phyloP scores from a whole-genome alignment of 2,888 invertebrate genomes.

The Tetranychus piercei region DNA sequence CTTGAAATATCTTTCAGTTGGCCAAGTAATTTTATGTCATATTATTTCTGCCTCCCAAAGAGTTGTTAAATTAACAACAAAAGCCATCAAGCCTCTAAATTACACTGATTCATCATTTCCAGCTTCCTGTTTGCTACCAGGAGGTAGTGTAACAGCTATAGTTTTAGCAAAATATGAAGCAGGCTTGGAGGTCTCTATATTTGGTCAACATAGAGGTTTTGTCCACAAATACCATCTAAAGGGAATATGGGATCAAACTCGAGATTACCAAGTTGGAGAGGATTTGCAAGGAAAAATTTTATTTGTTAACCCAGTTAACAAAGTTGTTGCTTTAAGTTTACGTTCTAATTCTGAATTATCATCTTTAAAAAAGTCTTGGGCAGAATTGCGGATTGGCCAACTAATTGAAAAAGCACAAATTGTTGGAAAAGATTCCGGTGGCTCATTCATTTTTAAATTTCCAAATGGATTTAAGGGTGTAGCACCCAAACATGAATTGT shows the following conservation, averaged over 20 bases:
- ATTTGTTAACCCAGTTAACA: neutral
- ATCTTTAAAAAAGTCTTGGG: neutral
- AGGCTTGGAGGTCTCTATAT: slow-evolving; percentile 15
- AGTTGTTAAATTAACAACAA: neutral
- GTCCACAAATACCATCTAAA: slow-evolving; percentile 15
- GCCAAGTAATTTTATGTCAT: neutral
- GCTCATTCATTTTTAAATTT: slow-evolving; percentile 16
- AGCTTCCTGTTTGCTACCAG: slow-evolving; percentile 12
- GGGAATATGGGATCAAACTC: slow-evolving; percentile 15
- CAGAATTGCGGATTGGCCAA: slow-evolving; percentile 7
- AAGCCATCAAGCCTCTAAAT: neutral
- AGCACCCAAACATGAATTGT: slow-evolving; percentile 17
- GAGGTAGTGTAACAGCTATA: slow-evolving; percentile 8
- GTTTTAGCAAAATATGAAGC: slow-evolving; percentile 10
- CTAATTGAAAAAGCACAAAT: slow-evolving; percentile 18
- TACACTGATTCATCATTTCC: neutral
- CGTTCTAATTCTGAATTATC: neutral
- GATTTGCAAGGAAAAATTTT: slow-evolving; percentile 14
- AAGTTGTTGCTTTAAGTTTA: slow-evolving; percentile 2
- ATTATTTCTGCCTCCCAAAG: neutral
- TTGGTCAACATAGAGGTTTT: slow-evolving; percentile 17
- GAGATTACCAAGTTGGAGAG: slow-evolving; percentile 17
- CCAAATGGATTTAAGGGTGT: slow-evolving; percentile 16
- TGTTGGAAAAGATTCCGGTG: slow-evolving; percentile 13
- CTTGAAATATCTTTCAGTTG: neutral